These are phyloP conservation scores for Myotis yumanensis DNA, from an alignment of 2,113 vertebrate genomes.

Conservation along the genomic window DNA sequence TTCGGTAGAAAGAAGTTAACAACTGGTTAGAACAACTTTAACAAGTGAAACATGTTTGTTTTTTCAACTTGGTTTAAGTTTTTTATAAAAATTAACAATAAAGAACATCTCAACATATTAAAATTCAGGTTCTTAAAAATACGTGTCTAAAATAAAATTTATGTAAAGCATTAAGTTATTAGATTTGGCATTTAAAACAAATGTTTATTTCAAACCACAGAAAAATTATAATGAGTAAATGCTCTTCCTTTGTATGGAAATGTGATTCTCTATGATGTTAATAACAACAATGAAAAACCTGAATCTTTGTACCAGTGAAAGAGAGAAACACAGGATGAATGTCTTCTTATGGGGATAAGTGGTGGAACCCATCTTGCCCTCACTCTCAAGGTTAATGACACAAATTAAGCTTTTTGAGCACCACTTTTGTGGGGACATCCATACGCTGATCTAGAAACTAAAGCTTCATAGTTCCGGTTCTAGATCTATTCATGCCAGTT, in stretches of 20 bases:
- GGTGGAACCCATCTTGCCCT: slow-evolving; percentile 73
- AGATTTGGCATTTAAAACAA: slow-evolving; percentile 77
- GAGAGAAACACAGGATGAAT: slow-evolving; percentile 40
- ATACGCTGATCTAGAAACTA: slow-evolving; percentile 81
- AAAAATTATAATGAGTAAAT: slow-evolving; percentile 71
- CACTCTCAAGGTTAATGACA: slow-evolving; percentile 75
- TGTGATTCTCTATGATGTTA: slow-evolving; percentile 64
- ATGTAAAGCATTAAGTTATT: slow-evolving; percentile 61
- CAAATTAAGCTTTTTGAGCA: slow-evolving; percentile 83
- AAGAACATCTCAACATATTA: slow-evolving; percentile 59
- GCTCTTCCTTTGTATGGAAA: slow-evolving; percentile 75
- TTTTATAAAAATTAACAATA: slow-evolving; percentile 24
- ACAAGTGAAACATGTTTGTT: slow-evolving; percentile 61
- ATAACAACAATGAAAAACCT: slow-evolving; percentile 51
- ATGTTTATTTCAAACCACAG: slow-evolving; percentile 73
- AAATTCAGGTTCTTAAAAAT: slow-evolving; percentile 73
- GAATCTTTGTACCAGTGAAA: slow-evolving; percentile 58
- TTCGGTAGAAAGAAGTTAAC: slow-evolving; percentile 69
- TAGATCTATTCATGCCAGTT: slow-evolving; percentile 75
- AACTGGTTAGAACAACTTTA: slow-evolving; percentile 69
- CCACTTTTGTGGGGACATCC: slow-evolving; percentile 78
- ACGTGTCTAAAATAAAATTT: slow-evolving; percentile 57
- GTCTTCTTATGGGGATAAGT: slow-evolving; percentile 72
- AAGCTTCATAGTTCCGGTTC: slow-evolving; percentile 70
- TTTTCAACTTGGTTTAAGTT: slow-evolving; percentile 71